Evolutionary conservation across 2,888 invertebrate species (phyloP), one percentile per base, ranked within the genome.

Genomic region (Onthophagus sagittarius): DNA sequence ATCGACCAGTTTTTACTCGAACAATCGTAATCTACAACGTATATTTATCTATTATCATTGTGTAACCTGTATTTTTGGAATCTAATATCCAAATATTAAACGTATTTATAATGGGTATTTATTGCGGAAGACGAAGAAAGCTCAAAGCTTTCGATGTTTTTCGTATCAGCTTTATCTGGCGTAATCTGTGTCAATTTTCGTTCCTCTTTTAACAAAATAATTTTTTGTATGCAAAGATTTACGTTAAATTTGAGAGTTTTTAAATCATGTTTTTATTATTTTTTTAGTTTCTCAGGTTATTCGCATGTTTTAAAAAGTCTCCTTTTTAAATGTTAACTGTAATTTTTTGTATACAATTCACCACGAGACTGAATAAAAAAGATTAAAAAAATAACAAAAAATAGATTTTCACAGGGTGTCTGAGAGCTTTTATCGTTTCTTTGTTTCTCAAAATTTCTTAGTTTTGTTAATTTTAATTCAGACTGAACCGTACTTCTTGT

Each of bases 161-260:
- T 7, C 39, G 39, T 53, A 53, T n/a, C 39, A 11, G 39, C 39
- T 9, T 9, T 9, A 53, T 11, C 11, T 53, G 39, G 39, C 39
- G 11, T 53, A 53, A 53, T 53, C 39, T 53, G 39, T 53, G 39
- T 53, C 23, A 23, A 53, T 7, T 53, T 53, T 53, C 39, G 39
- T 53, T 53, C 64, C 64, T 71, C 33, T 14, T 33, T 62, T 74
- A 72, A 72, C 72, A 75, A 73, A 75, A 69, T 72, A 74, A 72
- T 74, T 74, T 72, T 75, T 72, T 74, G 69, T 72, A 73, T 73
- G 69, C 70, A 70, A 53, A 70, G 62, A 73, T 72, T 53, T 70
- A 75, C 67, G 11, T 71, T 71, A 23, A 69, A 69, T 23, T 23
- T 23, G 23, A 23, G 23, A 23, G 53, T 70, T 53, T 11, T 53